Evolutionary conservation across 92 coral and sea anemone genomes (phyloP).

Genomic region (Nematostella vectensis): DNA sequence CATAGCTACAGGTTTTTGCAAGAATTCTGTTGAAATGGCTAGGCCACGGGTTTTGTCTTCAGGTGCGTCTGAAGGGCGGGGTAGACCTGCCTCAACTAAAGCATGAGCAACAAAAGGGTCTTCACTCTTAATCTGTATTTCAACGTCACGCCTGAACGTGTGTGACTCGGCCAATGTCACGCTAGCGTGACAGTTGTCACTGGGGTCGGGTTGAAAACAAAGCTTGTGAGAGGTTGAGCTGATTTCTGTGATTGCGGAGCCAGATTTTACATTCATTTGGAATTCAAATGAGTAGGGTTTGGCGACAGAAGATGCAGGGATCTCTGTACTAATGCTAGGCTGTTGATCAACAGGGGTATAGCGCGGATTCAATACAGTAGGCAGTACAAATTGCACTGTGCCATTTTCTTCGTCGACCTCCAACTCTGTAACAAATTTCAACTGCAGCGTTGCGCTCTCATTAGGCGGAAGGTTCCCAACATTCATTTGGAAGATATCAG

Average conservation of each 20-base stretch:
- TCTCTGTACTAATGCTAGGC: slow-evolving; percentile 35
- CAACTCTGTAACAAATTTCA: slow-evolving; percentile 70
- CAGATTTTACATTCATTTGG: slow-evolving; percentile 55
- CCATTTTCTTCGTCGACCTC: slow-evolving; percentile 65
- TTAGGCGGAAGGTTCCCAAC: slow-evolving; percentile 91
- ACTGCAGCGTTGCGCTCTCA: slow-evolving; percentile 54
- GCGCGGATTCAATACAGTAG: slow-evolving; percentile 85
- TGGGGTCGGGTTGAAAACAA: slow-evolving; percentile 21
- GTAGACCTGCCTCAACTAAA: slow-evolving; percentile 55
- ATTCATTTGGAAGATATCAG: slow-evolving; percentile 68
- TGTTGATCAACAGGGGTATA: slow-evolving; percentile 57
- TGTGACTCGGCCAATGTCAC: slow-evolving; percentile 42
- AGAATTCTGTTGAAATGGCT: slow-evolving; percentile 49
- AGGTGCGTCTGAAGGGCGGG: slow-evolving; percentile 7
- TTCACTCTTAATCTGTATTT: slow-evolving; percentile 33
- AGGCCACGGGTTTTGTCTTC: slow-evolving; percentile 13
- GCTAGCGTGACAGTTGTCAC: slow-evolving; percentile 28
- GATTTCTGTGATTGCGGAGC: slow-evolving; percentile 49
- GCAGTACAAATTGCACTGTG: slow-evolving; percentile 65
- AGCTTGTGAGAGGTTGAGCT: slow-evolving; percentile 57
- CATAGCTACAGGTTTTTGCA: slow-evolving; percentile 65
- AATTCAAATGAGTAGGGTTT: slow-evolving; percentile 44
- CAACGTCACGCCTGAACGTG: slow-evolving; percentile 42
- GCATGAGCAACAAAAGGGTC: slow-evolving; percentile 55
- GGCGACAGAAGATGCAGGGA: slow-evolving; percentile 8